Evolutionary conservation across 2,797 vertebrate genomes (phyloP), one percentile per base, ranked within the genome.

Genomic region (Sebastiscus albofasciatus): DNA sequence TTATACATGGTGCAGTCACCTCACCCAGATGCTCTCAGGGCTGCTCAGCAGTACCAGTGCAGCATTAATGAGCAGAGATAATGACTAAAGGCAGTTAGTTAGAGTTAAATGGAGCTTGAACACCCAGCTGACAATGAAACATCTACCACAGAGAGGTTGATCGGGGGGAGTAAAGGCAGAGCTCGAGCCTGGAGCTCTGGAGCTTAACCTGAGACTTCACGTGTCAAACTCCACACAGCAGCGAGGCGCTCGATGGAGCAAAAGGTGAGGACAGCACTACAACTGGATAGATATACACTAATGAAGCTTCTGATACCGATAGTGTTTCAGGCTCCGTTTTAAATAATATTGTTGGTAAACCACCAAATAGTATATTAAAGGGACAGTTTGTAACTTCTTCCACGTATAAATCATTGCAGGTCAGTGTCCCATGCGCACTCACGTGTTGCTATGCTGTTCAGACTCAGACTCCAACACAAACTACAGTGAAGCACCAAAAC

Each of bases 61-160:
- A 88, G 87, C 84, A 86, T 89, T 93, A 94, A 93, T 90, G 91
- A 93, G 81, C 74, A 87, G 83, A 67, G 49, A 90, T 94, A 92
- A 94, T 93, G 91, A 92, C 92, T 88, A 90, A 92, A 93, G 92
- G 90, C 92, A 89, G 83, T 91, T 93, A 94, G 88, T 92, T 91
- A 83, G 89, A 89, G 89, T 86, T 93, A 93, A 95, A 95, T 93
- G 92, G 92, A 92, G 88, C 93, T 89, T 92, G 92, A 94, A 93
- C 87, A 84, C 91, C 90, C 90, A 85, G 90, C 92, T 92, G 93
- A 94, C 93, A 93, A 88, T 83, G 85, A 85, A 77, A 75, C 81
- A 64, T 92, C 90, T 60, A 91, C 87, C 85, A 79, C 79, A 75
- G 89, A 89, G 85, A 77, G 82, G 85, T 78, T 87, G 89, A 90